Evolutionary conservation across 64 coral and sea anemone species (phyloP).

Genomic region (Stylophora pistillata): DNA sequence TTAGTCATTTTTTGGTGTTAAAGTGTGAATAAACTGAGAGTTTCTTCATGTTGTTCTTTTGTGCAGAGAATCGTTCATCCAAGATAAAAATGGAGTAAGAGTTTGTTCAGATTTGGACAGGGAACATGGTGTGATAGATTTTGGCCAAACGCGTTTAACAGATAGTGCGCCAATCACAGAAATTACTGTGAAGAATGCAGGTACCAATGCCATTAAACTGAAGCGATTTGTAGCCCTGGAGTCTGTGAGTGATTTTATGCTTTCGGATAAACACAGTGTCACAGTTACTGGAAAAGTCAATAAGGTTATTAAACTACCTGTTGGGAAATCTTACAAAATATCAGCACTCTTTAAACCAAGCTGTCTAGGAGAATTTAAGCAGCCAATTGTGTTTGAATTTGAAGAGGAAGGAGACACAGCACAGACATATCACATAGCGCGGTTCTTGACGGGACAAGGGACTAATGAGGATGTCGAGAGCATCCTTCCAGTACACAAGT

Average conservation of each 20-base stretch:
- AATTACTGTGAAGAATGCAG: conserved; percentile 55
- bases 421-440: conserved; percentile 44
- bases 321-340: conserved; percentile 42
- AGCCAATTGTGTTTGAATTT: conserved; percentile 69
- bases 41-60: background rate
- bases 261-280: conserved; percentile 50
- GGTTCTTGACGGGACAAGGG: conserved; percentile 57
- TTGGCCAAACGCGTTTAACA: conserved; percentile 44
- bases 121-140: conserved; percentile 59
- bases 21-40: too few species aligned
- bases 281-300: conserved; percentile 17
- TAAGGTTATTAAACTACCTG: conserved; percentile 45
- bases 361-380: conserved; percentile 53
- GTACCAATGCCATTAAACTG: conserved; percentile 19
- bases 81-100: conserved; percentile 58
- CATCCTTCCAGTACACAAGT: conserved; percentile 44
- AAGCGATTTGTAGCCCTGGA: conserved; percentile 59
- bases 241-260: conserved; percentile 48
- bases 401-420: conserved; percentile 32
- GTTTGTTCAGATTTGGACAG: conserved; percentile 54
- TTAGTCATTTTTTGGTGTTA: too few species aligned
- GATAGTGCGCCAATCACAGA: conserved; percentile 55
- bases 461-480: conserved; percentile 52
- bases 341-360: conserved; percentile 56
- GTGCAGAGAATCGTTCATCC: conserved; percentile 29